A percentile compares a stretch with the other conserved stretches of the same genome.
phyloP scores from a whole-genome alignment of 1,140 invertebrate genomes.

The Nasonia vitripennis region DNA sequence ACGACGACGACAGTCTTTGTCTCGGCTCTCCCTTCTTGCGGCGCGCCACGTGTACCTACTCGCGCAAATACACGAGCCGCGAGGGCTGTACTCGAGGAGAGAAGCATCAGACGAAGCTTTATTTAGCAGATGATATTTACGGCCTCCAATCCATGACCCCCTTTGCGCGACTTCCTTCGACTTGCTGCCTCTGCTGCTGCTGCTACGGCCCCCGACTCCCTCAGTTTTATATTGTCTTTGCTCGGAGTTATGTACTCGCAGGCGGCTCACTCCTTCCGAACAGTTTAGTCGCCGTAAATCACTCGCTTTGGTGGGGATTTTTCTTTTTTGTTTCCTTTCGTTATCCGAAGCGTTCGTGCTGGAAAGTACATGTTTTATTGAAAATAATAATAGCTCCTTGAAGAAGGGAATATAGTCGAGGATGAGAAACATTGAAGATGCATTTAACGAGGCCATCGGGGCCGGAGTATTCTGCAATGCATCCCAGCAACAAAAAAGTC shows the following conservation, averaged over 20 bases:
- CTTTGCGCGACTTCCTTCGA: not conserved
- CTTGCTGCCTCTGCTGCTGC: slow-evolving; percentile 1
- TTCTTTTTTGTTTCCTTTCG: not conserved
- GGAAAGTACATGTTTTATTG: too few species aligned
- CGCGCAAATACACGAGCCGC: slow-evolving; percentile 51
- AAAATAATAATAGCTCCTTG: too few species aligned
- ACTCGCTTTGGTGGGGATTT: not conserved
- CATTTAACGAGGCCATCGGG: not conserved
- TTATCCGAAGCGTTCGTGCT: not conserved
- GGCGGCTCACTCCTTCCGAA: slow-evolving; percentile 50
- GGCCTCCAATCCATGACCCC: slow-evolving; percentile 61
- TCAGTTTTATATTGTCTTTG: slow-evolving; percentile 65
- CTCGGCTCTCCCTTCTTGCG: slow-evolving; percentile 45
- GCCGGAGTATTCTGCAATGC: not conserved
- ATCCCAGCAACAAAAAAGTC: not conserved
- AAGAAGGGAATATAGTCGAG: not conserved
- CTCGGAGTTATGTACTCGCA: slow-evolving; percentile 42
- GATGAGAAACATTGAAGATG: not conserved
- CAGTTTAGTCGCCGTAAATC: slow-evolving; percentile 52
- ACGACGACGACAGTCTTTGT: slow-evolving; percentile 60
- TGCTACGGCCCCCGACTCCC: slow-evolving; percentile 38
- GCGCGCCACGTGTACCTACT: not conserved
- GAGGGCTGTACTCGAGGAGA: slow-evolving; percentile 65
- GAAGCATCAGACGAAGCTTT: slow-evolving; percentile 59
- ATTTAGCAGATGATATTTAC: slow-evolving; percentile 72